Base-by-base conservation (phyloP, 2,113 vertebrate genomes). In the Takifugu bimaculatus region DNA sequence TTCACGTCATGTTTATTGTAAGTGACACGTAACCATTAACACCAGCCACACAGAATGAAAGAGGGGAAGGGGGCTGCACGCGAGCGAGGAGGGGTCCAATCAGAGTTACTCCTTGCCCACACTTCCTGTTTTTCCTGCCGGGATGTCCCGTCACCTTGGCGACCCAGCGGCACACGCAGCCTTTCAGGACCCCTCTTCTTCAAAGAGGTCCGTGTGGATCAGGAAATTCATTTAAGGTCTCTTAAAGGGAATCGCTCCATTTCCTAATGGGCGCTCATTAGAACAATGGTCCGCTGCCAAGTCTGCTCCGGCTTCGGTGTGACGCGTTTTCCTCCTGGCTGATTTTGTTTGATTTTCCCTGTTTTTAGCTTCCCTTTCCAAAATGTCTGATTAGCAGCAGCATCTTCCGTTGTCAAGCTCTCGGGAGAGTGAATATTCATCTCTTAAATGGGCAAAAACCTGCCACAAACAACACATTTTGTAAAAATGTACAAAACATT, bases 151-250 rank as follows among this genome's bases (percentile, higher is more conserved):
- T 88, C 72, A 74, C 82, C 79, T 81, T 54, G 74, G 73, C 65
- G 68, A 79, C 83, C 85, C 76, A 75, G 70, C 82, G 83, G 79
- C 85, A 85, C 80, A 87, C 77, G 74, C 71, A 76, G 71, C 57
- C 78, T 85, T 72, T 84, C 67, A 68, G 73, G 60, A 54, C 66
- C 26, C 48, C 65, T 78, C 35, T 81, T 55, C 85, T 90, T 85
- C 84, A 90, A 87, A 87, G 74, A 72, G 73, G 79, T 61, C n/a
- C 29, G 27, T 44, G 61, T 53, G 65, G 68, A 63, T 64, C 88
- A 88, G 91, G 91, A 92, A 92, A 91, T 87, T 88, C 48, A 84
- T 83, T 88, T 84, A 85, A 88, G 84, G 75, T 69, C 67, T 84
- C 72, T 75, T 54, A 74, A 65, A 87, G 71, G 71, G 82, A 86